These are phyloP conservation scores for Nycticebus coucang DNA, from an alignment of 2,113 vertebrate species.

Conservation along the genomic window DNA sequence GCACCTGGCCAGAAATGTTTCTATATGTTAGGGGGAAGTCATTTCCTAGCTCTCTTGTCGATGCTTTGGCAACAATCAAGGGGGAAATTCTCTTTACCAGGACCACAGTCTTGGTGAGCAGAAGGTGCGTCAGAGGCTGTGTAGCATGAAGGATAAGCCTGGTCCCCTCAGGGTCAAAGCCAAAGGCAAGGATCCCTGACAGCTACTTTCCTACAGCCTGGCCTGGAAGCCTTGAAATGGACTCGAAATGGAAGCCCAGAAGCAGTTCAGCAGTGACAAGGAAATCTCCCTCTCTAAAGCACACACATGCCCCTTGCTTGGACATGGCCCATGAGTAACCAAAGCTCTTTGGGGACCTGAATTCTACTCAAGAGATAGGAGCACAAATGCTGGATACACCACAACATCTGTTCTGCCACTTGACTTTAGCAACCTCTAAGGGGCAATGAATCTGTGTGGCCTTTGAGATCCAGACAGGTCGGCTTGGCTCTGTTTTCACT, in stretches of 20 bases:
- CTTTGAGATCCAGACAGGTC: not conserved
- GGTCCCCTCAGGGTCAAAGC: not conserved
- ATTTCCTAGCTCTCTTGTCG: not conserved
- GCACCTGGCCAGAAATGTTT: too few species aligned
- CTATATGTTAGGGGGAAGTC: not conserved
- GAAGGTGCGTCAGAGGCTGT: not conserved
- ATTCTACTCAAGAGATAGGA: not conserved
- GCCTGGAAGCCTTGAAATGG: not conserved
- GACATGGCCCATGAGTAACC: not conserved
- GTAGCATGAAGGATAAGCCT: not conserved
- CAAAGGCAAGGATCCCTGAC: not conserved
- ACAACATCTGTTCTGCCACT: not conserved
- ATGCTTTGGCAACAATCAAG: not conserved
- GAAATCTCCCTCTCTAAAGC: not conserved
- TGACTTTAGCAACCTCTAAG: not conserved
- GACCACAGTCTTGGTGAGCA: not conserved
- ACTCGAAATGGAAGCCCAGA: not conserved
- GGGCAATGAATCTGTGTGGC: not conserved
- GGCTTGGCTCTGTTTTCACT: not conserved
- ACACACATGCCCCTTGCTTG: not conserved
- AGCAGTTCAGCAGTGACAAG: not conserved
- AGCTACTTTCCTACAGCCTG: not conserved
- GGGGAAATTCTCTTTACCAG: not conserved
- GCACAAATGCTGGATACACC: too few species aligned
- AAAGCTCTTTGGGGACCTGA: not conserved